phyloP scores from a whole-genome alignment of 2,797 vertebrate species.

The Buceros bicornis region DNA sequence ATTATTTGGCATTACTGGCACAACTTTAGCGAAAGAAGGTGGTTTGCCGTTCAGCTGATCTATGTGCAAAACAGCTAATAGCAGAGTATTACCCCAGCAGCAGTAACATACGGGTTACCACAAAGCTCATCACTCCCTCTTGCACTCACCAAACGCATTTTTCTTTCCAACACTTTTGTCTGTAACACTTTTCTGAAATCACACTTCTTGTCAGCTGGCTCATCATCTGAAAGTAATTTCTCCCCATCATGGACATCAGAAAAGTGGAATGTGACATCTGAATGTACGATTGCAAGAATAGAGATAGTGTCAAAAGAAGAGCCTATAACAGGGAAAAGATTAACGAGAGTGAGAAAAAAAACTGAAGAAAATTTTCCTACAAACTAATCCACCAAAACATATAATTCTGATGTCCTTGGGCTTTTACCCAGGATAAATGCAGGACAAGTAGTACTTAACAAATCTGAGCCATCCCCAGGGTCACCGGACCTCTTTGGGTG shows the following conservation, averaged over 20 bases:
- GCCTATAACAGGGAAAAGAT: background rate
- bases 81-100: rapidly evolving
- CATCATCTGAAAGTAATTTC: background rate
- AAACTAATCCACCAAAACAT: background rate
- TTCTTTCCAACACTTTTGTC: background rate
- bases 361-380: background rate
- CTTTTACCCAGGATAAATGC: background rate
- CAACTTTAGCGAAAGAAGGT: background rate
- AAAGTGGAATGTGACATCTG: background rate
- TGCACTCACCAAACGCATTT: background rate
- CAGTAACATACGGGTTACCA: background rate
- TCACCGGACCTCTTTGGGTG: background rate
- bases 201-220: background rate
- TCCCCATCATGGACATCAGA: background rate
- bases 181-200: background rate
- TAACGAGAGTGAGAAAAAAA: background rate
- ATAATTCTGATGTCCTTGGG: background rate
- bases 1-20: background rate
- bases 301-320: background rate
- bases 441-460: background rate
- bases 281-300: background rate
- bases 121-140: background rate
- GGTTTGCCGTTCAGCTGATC: background rate
- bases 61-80: background rate
- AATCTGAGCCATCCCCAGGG: background rate